Conservation (phyloP, 2,888 invertebrate genomes). For the Sphaeridia pumilis region DNA sequence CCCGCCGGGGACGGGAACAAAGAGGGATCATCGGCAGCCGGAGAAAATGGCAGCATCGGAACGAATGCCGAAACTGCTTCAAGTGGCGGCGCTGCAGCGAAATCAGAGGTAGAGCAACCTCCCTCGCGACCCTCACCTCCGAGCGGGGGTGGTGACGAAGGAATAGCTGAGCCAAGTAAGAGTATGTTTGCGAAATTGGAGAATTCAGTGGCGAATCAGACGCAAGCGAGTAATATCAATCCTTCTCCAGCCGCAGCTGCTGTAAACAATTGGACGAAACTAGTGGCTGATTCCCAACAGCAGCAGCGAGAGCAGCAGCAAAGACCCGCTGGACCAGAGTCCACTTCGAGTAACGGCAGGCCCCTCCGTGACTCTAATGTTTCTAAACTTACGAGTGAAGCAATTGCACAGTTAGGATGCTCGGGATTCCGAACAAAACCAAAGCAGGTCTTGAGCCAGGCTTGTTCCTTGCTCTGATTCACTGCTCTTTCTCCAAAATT, state of each 20-base stretch:
- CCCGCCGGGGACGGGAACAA: neutral
- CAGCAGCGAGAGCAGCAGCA: neutral
- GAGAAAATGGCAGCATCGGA: neutral
- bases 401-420: conserved; percentile 34
- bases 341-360: conserved; percentile 6
- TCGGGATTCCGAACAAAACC: conserved; percentile 31
- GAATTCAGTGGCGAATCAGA: conserved; percentile 17
- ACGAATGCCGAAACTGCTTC: neutral
- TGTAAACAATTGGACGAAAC: conserved; percentile 13
- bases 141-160: neutral
- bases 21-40: neutral
- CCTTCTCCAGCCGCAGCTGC: conserved; percentile 19
- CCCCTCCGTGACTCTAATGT: conserved; percentile 30
- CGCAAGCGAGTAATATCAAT: conserved; percentile 20
- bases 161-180: conserved; percentile 10
- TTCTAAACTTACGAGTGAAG: conserved; percentile 31
- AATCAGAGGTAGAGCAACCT: neutral
- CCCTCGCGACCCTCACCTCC: neutral
- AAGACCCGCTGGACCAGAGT: neutral
- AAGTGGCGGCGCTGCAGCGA: neutral
- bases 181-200: conserved; percentile 1
- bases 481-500: conserved; percentile 18
- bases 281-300: too few relatives aligned
- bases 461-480: conserved; percentile 17
- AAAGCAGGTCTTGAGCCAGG: conserved; percentile 23